A percentile compares a stretch with the other conserved stretches of the same genome.
Evolutionary conservation across 1,140 invertebrate genomes (phyloP).

Genomic region (Pogonus chalceus): DNA sequence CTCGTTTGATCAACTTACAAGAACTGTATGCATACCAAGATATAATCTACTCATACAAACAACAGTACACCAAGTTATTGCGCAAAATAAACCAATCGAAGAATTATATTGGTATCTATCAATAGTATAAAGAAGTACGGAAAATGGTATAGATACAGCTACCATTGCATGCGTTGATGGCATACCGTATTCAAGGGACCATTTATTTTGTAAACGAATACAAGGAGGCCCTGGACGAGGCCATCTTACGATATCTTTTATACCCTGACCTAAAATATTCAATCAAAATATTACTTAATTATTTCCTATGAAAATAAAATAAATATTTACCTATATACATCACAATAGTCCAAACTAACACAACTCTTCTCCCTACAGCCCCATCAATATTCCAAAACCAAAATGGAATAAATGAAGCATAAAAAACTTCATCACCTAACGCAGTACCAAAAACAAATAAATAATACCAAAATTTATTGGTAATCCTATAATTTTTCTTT

Average conservation of each 20-base stretch:
- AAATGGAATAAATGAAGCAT: conserved; percentile 77
- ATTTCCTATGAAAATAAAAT: neutral
- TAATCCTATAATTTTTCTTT: conserved; percentile 42
- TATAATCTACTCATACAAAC: conserved; percentile 80
- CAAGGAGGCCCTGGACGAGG: conserved; percentile 77
- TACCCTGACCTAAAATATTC: conserved; percentile 56
- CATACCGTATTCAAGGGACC: conserved; percentile 85
- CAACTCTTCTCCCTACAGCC: conserved; percentile 64
- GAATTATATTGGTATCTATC: conserved; percentile 68
- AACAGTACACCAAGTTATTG: conserved; percentile 57
- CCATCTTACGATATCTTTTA: conserved; percentile 81
- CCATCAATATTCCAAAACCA: conserved; percentile 89
- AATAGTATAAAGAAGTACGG: conserved; percentile 67
- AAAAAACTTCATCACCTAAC: conserved; percentile 83
- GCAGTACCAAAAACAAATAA: conserved; percentile 73
- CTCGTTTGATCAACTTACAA: conserved; percentile 43
- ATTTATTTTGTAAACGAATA: conserved; percentile 71
- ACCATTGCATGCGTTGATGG: conserved; percentile 92
- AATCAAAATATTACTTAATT: neutral
- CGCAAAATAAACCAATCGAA: conserved; percentile 41
- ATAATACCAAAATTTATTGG: conserved; percentile 79
- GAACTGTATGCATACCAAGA: conserved; percentile 83
- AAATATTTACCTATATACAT: conserved; percentile 67
- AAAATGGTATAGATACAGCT: conserved; percentile 74
- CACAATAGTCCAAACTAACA: conserved; percentile 72